Evolutionary conservation across 92 coral and sea anemone genomes (phyloP), one percentile per base, ranked within the genome.

Genomic region (Bergia sp.): DNA sequence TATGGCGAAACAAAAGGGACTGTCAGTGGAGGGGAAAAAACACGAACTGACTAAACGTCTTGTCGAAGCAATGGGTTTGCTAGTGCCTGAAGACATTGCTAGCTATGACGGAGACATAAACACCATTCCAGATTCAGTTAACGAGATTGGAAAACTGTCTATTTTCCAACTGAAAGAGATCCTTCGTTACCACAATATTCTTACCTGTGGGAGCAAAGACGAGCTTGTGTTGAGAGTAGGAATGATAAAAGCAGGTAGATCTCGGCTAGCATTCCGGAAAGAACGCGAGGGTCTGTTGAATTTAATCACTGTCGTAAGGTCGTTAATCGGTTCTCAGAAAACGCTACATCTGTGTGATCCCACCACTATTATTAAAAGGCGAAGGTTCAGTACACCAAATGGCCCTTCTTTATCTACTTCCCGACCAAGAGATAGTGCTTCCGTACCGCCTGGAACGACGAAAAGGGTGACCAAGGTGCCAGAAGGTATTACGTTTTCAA

Each of bases 391-490:
- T 76, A 92, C 93, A 5, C 95, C 89, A 23, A 4, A 86, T 42
- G 86, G 77, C 47, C 73, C 85, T 37, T 82, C 91, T 5, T 49
- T 92, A 11, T 61, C 90, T 53, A 84, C 90, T 2, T 21, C 73
- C 36, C 86, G 93, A 1, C 92, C 95, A 20, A 85, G 95, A 79
- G 88, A 93, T 74, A 91, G 86, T 75, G 95, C 95, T 29, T 90
- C 95, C 12, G 82, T 80, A 8, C 73, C 86, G 29, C 42, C 6
- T 37, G 72, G 43, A n/a, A 23, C 43, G 12, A 58, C 73, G 38
- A 81, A 76, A 40, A 58, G 86, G 77, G 74, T 89, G 8, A 73
- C 86, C 61, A 42, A 88, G 36, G 82, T 92, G 15, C 90, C 86
- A 2, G 76, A 80, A 38, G 92, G 82, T 58, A 81, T 75, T 55